Evolutionary conservation across 2,888 invertebrate species (phyloP).

Genomic region (Sialis fuliginosa): DNA sequence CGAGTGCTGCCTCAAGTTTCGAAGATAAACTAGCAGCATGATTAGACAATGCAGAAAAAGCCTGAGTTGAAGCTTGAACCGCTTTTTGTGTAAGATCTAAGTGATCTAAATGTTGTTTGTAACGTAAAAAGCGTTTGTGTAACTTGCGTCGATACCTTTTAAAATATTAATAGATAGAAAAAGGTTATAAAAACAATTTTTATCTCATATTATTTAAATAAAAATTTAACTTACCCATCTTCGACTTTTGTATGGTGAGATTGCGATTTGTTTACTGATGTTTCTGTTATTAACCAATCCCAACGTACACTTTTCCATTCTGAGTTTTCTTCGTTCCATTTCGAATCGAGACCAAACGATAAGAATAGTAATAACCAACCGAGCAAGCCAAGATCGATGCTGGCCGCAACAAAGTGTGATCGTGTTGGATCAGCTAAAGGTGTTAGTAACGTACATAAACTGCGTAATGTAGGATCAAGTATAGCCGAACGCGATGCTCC

Average conservation of each 20-base stretch:
- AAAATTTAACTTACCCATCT: constrained; percentile 12
- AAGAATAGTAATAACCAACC: constrained; percentile 63
- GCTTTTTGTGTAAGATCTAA: constrained; percentile 46
- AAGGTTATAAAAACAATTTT: constrained; percentile 13
- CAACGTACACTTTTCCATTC: constrained; percentile 34
- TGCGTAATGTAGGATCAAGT: constrained; percentile 42
- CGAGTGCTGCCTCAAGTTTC: constrained; percentile 29
- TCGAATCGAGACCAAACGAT: constrained; percentile 47
- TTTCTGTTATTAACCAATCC: constrained; percentile 67
- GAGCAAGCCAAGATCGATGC: constrained; percentile 45
- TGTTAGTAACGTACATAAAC: constrained; percentile 38
- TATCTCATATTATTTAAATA: neutral
- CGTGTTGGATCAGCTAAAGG: constrained; percentile 32
- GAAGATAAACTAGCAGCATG: constrained; percentile 26
- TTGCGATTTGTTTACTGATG: constrained; percentile 23
- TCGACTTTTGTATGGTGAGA: constrained; percentile 19
- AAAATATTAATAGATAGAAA: no score
- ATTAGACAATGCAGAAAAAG: constrained; percentile 24
- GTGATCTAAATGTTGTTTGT: constrained; percentile 46
- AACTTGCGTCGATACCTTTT: constrained; percentile 38
- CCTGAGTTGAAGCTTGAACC: constrained; percentile 33
- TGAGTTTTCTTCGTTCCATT: constrained; percentile 2
- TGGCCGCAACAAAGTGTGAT: constrained; percentile 29
- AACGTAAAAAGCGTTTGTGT: constrained; percentile 54
- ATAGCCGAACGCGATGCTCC: constrained; percentile 38